Conservation (phyloP, 2,888 invertebrate genomes). For the Drosophila cognata region DNA sequence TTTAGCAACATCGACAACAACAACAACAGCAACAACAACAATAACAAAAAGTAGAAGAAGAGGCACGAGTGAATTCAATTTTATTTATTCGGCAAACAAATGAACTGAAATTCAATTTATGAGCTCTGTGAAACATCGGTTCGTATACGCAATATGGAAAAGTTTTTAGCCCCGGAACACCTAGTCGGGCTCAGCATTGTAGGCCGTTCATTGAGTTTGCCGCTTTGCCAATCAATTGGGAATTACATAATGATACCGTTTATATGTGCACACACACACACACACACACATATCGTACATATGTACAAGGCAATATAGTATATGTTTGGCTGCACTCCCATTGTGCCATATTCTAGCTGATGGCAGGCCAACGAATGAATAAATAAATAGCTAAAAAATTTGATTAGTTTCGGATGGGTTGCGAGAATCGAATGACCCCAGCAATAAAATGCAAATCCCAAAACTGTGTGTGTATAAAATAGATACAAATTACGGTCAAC, state of each 20-base stretch:
- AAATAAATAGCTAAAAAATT: conserved; percentile 67
- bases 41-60: background rate
- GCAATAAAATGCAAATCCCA: conserved; percentile 65
- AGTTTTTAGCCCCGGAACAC: conserved; percentile 7
- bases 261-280: background rate
- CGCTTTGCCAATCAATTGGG: conserved; percentile 52
- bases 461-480: conserved; percentile 46
- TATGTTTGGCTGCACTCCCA: conserved; percentile 18
- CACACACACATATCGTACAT: background rate
- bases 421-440: conserved; percentile 47
- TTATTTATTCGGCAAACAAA: conserved; percentile 53
- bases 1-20: background rate
- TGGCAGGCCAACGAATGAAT: conserved; percentile 50
- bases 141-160: conserved; percentile 50
- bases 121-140: conserved; percentile 24
- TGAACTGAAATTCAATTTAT: conserved; percentile 55
- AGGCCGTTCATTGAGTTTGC: conserved; percentile 51
- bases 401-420: conserved; percentile 66
- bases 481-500: conserved; percentile 60
- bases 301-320: background rate
- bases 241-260: conserved; percentile 49
- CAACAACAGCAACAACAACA: conserved; percentile 4
- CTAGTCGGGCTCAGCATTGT: conserved; percentile 29
- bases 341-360: conserved; percentile 25
- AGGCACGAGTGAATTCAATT: conserved; percentile 17